Evolutionary conservation across 2,888 invertebrate genomes (phyloP).

Genomic region (Rhabditophanes sp.): DNA sequence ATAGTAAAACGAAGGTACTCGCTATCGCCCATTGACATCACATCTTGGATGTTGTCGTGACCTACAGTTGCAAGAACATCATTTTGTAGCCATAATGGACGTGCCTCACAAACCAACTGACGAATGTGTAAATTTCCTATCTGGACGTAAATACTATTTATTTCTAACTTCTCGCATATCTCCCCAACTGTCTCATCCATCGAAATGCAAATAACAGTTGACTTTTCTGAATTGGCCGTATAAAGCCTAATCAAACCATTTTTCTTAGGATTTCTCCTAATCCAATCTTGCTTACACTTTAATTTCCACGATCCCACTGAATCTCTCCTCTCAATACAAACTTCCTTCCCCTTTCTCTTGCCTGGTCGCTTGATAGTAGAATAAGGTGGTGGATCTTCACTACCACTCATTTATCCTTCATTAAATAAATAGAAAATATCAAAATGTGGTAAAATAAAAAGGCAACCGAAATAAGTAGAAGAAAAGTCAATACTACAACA

Average conservation of each 20-base stretch:
- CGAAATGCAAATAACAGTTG: constrained; percentile 44
- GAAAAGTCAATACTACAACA: no score
- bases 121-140: constrained; percentile 5
- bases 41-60: constrained; percentile 4
- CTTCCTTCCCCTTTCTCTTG: no score
- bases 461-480: no score
- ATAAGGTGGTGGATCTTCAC: constrained; percentile 4
- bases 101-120: constrained; percentile 25
- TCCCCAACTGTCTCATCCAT: constrained; percentile 44
- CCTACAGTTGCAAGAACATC: constrained; percentile 21
- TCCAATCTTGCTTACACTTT: constrained; percentile 3
- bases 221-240: constrained; percentile 13
- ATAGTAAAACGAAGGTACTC: constrained; percentile 40
- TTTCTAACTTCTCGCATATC: constrained; percentile 43
- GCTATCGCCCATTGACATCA: constrained; percentile 39
- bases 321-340: no score
- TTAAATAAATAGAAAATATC: no score
- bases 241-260: constrained; percentile 15
- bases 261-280: constrained; percentile 1
- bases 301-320: no score
- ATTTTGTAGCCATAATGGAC: constrained; percentile 47
- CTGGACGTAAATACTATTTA: constrained; percentile 16
- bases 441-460: no score
- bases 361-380: no score
- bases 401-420: no score